Percentiles rank a stretch among this genome's conserved stretches.
phyloP scores from a whole-genome alignment of 2,113 vertebrate genomes.

The Eretmochelys imbricata region DNA sequence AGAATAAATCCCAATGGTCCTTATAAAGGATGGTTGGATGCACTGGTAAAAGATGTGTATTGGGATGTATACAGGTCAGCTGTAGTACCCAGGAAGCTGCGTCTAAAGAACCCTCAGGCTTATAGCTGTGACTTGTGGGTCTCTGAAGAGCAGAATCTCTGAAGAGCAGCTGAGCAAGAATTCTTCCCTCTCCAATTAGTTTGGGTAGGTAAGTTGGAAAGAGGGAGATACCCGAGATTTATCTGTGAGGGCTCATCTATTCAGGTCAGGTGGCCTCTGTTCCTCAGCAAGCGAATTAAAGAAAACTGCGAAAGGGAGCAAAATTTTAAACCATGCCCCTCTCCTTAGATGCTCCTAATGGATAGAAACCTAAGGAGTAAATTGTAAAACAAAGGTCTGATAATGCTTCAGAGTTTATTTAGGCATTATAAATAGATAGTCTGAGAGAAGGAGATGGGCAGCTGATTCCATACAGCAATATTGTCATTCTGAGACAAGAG shows the following conservation, averaged over 20 bases:
- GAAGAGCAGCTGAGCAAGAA: not conserved
- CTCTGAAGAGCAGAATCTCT: not conserved
- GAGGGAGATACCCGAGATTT: not conserved
- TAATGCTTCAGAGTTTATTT: not conserved
- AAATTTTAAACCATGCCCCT: not conserved
- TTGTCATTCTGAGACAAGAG: not conserved
- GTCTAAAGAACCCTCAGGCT: not conserved
- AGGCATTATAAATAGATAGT: not conserved
- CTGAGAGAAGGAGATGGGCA: not conserved
- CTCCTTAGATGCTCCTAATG: not conserved
- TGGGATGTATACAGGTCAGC: not conserved
- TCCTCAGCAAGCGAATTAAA: not conserved
- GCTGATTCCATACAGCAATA: not conserved
- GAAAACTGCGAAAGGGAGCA: not conserved
- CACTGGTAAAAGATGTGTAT: not conserved
- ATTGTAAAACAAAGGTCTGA: not conserved
- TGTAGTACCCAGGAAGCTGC: not conserved
- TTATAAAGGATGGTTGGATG: not conserved
- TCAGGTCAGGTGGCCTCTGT: not conserved
- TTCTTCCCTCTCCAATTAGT: not conserved
- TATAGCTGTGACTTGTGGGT: not conserved
- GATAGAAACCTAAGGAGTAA: not conserved
- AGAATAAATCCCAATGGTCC: not conserved
- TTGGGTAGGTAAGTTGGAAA: accelerated
- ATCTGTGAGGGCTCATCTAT: not conserved